A percentile compares a stretch with the other conserved stretches of the same genome.
These are phyloP conservation scores for Passer montanus DNA, from an alignment of 2,113 vertebrate species.

Conservation along the genomic window DNA sequence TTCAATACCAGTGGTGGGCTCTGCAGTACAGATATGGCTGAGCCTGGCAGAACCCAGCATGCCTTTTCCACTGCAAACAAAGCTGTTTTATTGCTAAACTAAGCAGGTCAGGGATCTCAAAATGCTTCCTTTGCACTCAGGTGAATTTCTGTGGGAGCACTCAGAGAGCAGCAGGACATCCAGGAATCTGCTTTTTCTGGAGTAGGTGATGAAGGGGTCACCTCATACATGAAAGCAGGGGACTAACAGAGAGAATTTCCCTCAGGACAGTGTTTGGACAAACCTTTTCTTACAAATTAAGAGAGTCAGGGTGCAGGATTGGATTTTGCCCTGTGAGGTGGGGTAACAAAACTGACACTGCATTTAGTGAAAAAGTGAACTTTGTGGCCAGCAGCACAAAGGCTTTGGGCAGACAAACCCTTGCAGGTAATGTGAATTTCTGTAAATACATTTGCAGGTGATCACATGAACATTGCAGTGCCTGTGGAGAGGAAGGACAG, in stretches of 20 bases:
- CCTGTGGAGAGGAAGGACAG: neutral
- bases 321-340: neutral
- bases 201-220: neutral
- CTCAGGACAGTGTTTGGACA: neutral
- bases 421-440: neutral
- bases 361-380: neutral
- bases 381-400: neutral
- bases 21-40: neutral
- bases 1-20: neutral
- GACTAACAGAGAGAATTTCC: neutral
- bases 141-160: neutral
- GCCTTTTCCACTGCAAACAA: neutral
- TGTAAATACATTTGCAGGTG: neutral
- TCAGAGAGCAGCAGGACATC: neutral
- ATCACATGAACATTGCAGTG: too few species aligned
- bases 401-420: neutral
- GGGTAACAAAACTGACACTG: neutral
- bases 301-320: neutral
- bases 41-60: neutral
- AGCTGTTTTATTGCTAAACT: neutral
- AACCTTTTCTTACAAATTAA: neutral
- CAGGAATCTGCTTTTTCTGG: neutral
- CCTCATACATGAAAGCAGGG: rapidly evolving
- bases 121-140: rapidly evolving
- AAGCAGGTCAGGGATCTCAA: neutral